Base-by-base conservation (phyloP, 2,888 invertebrate species). In the Conchocele bisecta region DNA sequence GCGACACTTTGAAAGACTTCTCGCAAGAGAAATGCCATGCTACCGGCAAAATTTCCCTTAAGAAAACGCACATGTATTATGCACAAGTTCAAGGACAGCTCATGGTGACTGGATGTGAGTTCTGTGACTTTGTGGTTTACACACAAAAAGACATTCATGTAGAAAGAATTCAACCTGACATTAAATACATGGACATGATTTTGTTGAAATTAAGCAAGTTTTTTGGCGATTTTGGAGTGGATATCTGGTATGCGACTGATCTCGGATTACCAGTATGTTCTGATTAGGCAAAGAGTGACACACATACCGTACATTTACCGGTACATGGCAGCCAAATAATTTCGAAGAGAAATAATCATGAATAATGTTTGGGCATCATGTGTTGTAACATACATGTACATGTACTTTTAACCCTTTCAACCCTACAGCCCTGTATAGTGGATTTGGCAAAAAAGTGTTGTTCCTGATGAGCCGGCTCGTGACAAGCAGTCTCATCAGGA, bases 81-180 rank as follows among this genome's bases (percentile, higher is more conserved):
- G 22, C 51, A 3, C 74, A 78, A 24, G 39, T 74, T 4, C 77
- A 77, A 26, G 64, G 67, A 24, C 70, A 74, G 39, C 51, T 67
- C 7, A 35, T 77, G 39, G 39, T 74, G 11, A 68, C 60, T 35
- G 77, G 64, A 11, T 46, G 51, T 56, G 44, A 57, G 0, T 74
- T 59, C 17, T 74, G 74, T 71, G 57, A 67, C 6, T 67, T 70
- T 56, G 48, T 64, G 15, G 69, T 74, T 9, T 73, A 48, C 37
- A 73, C 73, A 17, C 42, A 60, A 4, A 53, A 37, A n/a, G 66
- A 70, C 15, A 13, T 67, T 3, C 13, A 11, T 57, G 46, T 61
- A 1, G 51, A 74, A 24, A 54, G 56, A 59, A 50, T 68, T 6
- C 13, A 63, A 17, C 31, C 20, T 20, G 48, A 41, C 11, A 15